Conservation (phyloP, 2,888 invertebrate genomes). For the Amaurobius ferox region DNA sequence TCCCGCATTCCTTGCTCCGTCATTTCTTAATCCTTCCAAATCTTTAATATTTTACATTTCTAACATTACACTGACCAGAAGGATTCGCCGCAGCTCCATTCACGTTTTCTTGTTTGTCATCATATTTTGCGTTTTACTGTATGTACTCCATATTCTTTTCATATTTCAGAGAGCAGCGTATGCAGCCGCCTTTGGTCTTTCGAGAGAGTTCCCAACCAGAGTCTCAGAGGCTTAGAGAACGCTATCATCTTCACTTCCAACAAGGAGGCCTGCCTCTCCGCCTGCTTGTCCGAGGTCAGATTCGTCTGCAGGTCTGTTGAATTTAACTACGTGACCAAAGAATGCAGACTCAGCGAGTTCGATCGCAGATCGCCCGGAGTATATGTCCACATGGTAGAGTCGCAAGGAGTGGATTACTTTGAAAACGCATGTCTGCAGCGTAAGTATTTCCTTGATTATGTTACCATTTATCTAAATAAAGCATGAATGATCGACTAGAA, state of each 20-base stretch:
- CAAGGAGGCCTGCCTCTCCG: conserved; percentile 94
- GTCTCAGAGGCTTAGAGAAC: conserved; percentile 92
- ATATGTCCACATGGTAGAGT: conserved; percentile 91
- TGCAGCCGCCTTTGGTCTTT: conserved; percentile 95
- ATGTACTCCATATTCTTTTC: background rate
- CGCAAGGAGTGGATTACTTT: conserved; percentile 89
- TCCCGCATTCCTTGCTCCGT: too few relatives aligned
- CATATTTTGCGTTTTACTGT: too few relatives aligned
- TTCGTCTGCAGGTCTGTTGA: conserved; percentile 94
- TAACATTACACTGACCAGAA: too few relatives aligned
- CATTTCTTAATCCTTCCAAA: too few relatives aligned
- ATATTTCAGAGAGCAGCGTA: conserved; percentile 86
- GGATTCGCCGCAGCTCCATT: too few relatives aligned
- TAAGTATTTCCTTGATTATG: conserved; percentile 73
- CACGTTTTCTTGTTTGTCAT: too few relatives aligned
- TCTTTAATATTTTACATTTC: too few relatives aligned
- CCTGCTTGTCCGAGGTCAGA: conserved; percentile 94
- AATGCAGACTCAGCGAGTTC: conserved; percentile 92
- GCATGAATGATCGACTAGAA: too few relatives aligned
- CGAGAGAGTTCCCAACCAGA: conserved; percentile 94
- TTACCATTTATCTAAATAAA: too few relatives aligned
- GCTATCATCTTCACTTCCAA: conserved; percentile 94
- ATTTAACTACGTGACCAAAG: conserved; percentile 94
- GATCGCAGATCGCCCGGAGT: conserved; percentile 92
- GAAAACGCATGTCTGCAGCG: conserved; percentile 94